Percentiles rank a stretch among this genome's conserved stretches.
phyloP scores from a whole-genome alignment of 2,888 invertebrate species.

The Drosophila eohydei region DNA sequence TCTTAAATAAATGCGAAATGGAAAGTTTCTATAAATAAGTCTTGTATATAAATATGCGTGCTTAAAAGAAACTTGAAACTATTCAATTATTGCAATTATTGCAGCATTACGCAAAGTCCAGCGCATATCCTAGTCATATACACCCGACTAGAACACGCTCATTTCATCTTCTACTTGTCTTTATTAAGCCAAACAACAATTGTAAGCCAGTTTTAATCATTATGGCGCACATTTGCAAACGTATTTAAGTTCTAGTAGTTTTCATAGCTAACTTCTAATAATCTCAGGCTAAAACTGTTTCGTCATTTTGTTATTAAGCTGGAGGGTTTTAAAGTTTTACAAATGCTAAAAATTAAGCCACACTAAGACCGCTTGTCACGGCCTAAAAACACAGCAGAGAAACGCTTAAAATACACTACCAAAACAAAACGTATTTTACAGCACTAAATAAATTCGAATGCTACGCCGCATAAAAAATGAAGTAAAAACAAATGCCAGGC shows the following conservation, averaged over 20 bases:
- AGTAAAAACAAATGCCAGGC: conserved; percentile 57
- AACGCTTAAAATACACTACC: conserved; percentile 7
- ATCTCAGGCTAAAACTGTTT: not conserved
- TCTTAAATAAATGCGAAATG: too few species aligned
- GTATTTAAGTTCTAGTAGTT: not conserved
- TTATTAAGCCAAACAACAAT: not conserved
- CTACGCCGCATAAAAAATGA: conserved; percentile 11
- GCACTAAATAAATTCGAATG: conserved; percentile 43
- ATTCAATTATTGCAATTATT: not conserved
- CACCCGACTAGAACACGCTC: not conserved
- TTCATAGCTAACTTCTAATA: not conserved
- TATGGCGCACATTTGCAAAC: not conserved
- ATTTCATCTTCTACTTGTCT: not conserved
- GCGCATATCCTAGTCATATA: not conserved
- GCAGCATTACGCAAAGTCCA: not conserved
- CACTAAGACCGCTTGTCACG: conserved; percentile 26
- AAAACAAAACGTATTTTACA: conserved; percentile 18
- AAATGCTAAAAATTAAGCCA: conserved; percentile 13
- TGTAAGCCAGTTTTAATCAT: not conserved
- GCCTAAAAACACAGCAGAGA: conserved; percentile 12
- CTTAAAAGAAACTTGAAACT: too few species aligned
- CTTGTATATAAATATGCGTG: too few species aligned
- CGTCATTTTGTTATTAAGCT: not conserved
- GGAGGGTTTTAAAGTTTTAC: conserved; percentile 21
- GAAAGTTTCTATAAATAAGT: too few species aligned